phyloP scores from a whole-genome alignment of 2,888 invertebrate species.

The Chrysina gloriosa region DNA sequence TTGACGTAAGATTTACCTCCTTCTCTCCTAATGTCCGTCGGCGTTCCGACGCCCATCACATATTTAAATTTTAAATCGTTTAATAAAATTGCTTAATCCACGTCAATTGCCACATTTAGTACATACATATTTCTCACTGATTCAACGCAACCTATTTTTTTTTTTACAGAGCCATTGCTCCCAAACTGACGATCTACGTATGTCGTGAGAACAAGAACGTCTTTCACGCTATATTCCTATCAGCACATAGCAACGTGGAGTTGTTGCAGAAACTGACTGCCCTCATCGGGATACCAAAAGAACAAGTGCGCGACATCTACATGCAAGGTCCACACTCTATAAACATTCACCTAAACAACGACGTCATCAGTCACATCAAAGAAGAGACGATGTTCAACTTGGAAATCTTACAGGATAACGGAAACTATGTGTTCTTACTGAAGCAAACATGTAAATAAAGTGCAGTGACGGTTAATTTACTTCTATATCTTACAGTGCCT shows the following conservation, averaged over 20 bases:
- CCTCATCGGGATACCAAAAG: constrained; percentile 67
- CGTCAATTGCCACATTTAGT: too few species aligned
- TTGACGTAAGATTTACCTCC: too few species aligned
- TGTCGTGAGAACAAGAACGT: constrained; percentile 72
- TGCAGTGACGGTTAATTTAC: not conserved
- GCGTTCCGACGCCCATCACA: too few species aligned
- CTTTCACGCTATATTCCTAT: constrained; percentile 86
- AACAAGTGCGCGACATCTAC: constrained; percentile 70
- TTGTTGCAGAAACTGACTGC: constrained; percentile 73
- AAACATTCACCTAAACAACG: constrained; percentile 85
- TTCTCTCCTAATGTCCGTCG: too few species aligned
- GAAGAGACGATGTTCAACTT: constrained; percentile 77
- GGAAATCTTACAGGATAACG: constrained; percentile 50
- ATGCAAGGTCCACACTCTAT: constrained; percentile 88
- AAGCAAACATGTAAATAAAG: constrained; percentile 39
- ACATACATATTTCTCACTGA: too few species aligned
- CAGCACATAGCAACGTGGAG: constrained; percentile 74
- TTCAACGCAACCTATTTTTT: too few species aligned
- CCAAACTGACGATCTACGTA: constrained; percentile 86
- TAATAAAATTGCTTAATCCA: too few species aligned
- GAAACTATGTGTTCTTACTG: constrained; percentile 42
- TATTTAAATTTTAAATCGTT: too few species aligned
- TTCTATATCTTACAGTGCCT: constrained; percentile 5
- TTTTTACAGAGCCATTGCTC: constrained; percentile 72
- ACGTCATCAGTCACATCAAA: constrained; percentile 84